Evolutionary conservation across 2,113 vertebrate species (phyloP), one percentile per base, ranked within the genome.

Genomic region (Rhinolophus ferrumequinum): DNA sequence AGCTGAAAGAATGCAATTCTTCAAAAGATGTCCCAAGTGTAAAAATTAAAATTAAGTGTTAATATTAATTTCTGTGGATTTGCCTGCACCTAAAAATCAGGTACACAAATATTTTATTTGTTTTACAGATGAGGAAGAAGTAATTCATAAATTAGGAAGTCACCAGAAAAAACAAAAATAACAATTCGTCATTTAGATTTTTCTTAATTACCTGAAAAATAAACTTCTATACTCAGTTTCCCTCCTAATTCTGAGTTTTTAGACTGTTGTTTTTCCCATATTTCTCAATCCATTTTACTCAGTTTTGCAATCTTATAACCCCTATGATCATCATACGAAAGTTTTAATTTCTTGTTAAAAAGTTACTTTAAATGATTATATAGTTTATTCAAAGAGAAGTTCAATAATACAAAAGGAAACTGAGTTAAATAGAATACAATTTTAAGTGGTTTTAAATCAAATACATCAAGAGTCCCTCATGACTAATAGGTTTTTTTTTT

Each of bases 41-140:
- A 90, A 87, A 52, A 58, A 24, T 89, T 62, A 88, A 97, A 93
- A 76, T 60, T 21, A 80, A 95, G 5, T 56, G 15, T 83, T 92
- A 88, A 44, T 76, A 44, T 44, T 44, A 76, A 93, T 83, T 58
- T 84, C 75, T 79, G 14, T 91, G 47, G 22, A 82, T 93, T 86
- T 83, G 30, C 60, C 75, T 69, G 15, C 41, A 47, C 14, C 50
- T 88, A 58, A 84, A 93, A 92, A 38, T 85, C 44, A 35, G 38
- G 44, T 77, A 79, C 8, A 41, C 18, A 88, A 80, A 64, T 54
- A 16, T 70, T 94, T 86, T 73, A 56, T 60, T 86, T 90, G 64
- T 94, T 97, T 95, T 67, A 73, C 54, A 81, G 47, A 77, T 94
- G 10, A 97, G n/a, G 11, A 93, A 96, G 58, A 93, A 90, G 8